A percentile compares a stretch with the other conserved stretches of the same genome.
phyloP scores from a whole-genome alignment of 2,888 invertebrate species.

The Julus scanicus region DNA sequence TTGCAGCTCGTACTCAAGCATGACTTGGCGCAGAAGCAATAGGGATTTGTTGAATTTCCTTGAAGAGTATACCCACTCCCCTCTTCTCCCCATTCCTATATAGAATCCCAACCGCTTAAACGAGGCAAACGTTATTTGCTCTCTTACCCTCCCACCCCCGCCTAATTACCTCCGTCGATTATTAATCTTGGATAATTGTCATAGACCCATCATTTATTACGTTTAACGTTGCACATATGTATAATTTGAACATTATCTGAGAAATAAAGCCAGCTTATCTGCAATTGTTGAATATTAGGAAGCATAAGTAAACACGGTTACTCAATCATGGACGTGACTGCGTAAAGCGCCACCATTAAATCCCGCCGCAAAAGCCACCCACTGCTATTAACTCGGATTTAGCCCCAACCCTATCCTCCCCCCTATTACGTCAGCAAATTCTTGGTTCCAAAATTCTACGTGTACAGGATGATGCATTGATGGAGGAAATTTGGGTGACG shows the following conservation, averaged over 20 bases:
- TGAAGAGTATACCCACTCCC: not conserved
- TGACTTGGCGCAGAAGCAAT: too few relatives aligned
- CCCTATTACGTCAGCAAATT: conserved; percentile 16
- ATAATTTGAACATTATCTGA: conserved; percentile 43
- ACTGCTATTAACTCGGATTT: not conserved
- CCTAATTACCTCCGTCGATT: conserved; percentile 45
- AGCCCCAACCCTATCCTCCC: not conserved
- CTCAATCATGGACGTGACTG: conserved; percentile 34
- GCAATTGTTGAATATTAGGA: conserved; percentile 41
- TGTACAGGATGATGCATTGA: conserved; percentile 14
- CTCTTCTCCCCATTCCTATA: not conserved
- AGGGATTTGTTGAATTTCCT: not conserved
- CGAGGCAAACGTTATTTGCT: not conserved
- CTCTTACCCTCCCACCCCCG: not conserved
- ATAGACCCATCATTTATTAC: conserved; percentile 32
- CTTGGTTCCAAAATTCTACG: conserved; percentile 24
- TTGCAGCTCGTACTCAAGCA: not conserved
- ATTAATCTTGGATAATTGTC: conserved; percentile 37
- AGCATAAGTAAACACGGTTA: conserved; percentile 22
- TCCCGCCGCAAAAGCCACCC: not conserved
- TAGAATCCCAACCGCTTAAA: not conserved
- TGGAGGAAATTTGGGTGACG: conserved; percentile 33
- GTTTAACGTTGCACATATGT: conserved; percentile 46
- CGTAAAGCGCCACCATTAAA: conserved; percentile 30
- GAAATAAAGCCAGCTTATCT: conserved; percentile 48